Base-by-base conservation (phyloP, 2,797 vertebrate genomes). In the Orestias chungarensis region DNA sequence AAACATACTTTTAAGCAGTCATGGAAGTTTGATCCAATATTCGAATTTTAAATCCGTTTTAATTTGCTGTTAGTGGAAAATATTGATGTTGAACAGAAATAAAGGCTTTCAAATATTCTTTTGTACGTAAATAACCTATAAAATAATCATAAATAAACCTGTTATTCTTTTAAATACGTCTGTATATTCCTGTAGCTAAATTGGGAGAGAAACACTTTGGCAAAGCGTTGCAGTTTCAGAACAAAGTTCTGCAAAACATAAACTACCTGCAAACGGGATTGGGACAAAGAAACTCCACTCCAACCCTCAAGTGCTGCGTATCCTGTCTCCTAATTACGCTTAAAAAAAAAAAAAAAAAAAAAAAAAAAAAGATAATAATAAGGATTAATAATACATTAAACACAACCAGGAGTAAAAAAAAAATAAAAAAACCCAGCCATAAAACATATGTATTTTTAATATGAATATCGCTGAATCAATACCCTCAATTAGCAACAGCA, bases 401-500 rank as follows among this genome's bases (percentile, higher is more conserved):
- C 86, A 89, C 84, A 90, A 90, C 76, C 80, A 83, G 78, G 59
- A 81, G 76, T 81, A 70, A 77, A 82, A 76, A 92, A 85, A 0
- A 81, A 72, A 76, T 81, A 68, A 91, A 86, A 81, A 72, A 76
- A 82, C 81, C 82, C 84, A 88, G 88, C 89, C 86, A 92, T 94
- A 91, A 94, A 94, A 94, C 93, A 93, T 94, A 94, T 93, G 94
- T 95, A 95, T 95, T 94, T 93, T 95, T 96, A 96, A 96, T 91
- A 91, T 91, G 91, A 94, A 95, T 95, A 95, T 96, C 95, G 93
- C 92, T 93, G 92, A 97, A 97, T 96, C 93, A 78, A 96, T 96
- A 95, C 89, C 94, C 96, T 95, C 95, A 96, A 97, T 98, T 96
- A 97, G 96, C 96, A 94, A 94, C 93, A 93, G 93, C 94, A 95